Conservation (phyloP, 2,797 vertebrate species). For the Lemur catta region DNA sequence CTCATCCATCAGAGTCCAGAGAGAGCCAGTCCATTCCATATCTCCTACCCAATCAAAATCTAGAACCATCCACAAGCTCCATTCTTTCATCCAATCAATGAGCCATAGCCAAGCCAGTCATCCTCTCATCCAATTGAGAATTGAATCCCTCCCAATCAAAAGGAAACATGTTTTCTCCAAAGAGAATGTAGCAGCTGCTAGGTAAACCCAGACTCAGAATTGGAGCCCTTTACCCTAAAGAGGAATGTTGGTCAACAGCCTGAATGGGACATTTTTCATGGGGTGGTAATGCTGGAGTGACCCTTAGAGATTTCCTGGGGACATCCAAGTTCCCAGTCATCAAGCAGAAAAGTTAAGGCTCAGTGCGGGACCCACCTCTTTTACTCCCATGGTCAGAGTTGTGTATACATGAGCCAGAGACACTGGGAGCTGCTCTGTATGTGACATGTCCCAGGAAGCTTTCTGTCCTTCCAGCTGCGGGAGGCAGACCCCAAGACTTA, state of each 20-base stretch:
- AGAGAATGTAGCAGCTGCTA: not conserved
- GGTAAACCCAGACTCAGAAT: not conserved
- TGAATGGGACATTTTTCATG: not conserved
- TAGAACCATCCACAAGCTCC: constrained; percentile 3
- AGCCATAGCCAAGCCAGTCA: not conserved
- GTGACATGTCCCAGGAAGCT: not conserved
- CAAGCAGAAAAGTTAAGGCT: not conserved
- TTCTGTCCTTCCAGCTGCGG: not conserved
- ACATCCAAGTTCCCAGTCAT: not conserved
- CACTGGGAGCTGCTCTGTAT: not conserved
- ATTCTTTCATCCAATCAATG: constrained; percentile 27
- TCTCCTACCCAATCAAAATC: not conserved
- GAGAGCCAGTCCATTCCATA: not conserved
- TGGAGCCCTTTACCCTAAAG: not conserved
- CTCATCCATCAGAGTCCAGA: not conserved
- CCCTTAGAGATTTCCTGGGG: not conserved
- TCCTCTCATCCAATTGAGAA: not conserved
- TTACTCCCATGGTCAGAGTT: not conserved
- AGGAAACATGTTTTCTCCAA: not conserved
- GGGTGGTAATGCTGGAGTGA: not conserved
- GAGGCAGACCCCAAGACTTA: not conserved
- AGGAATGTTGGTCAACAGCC: not conserved
- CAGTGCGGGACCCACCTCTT: not conserved
- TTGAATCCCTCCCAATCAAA: not conserved
- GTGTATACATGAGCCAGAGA: not conserved